Evolutionary conservation across 2,113 vertebrate species (phyloP), one percentile per base, ranked within the genome.

Genomic region (Edolisoma coerulescens): DNA sequence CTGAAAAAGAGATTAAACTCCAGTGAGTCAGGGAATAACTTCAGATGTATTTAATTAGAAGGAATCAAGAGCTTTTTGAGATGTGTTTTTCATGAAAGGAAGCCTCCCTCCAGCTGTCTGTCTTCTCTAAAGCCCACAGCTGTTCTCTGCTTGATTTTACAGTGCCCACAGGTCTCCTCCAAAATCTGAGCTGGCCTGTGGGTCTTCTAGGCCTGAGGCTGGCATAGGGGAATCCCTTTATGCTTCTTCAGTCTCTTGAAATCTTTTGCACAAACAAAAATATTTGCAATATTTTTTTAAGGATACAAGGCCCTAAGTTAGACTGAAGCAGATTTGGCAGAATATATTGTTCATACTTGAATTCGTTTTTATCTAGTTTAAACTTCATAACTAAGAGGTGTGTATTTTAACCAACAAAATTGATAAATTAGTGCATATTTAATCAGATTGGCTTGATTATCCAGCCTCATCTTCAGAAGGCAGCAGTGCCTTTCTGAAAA

Each of bases 41-140:
- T 93, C 52, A 86, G 41, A 77, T 84, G 71, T 82, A 83, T 87
- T 41, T 86, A 90, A 94, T 82, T 86, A 84, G 10, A 16, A 74
- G 28, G 28, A 85, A 16, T 13, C 21, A 68, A 76, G 23, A 79
- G 49, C 10, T 90, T 93, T 91, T 28, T 42, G 27, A 88, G 83
- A 78, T 33, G 23, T 65, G 47, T 56, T 91, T 90, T 41, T 78
- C 8, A 1, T 28, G 21, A 88, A 30, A 47, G 10, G 5, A 94
- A 37, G 14, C 10, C 20, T 89, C 24, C 27, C 8, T 89, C 57
- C 21, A 90, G 9, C 49, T 71, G 4, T 30, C 67, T 86, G 22
- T 41, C 26, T 68, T 76, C 23, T 61, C 41, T 59, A 35, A 91
- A 92, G 14, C 23, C 24, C 24, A 56, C 32, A 39, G 61, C 10